phyloP scores from a whole-genome alignment of 2,888 invertebrate species.

The Plutella xylostella region DNA sequence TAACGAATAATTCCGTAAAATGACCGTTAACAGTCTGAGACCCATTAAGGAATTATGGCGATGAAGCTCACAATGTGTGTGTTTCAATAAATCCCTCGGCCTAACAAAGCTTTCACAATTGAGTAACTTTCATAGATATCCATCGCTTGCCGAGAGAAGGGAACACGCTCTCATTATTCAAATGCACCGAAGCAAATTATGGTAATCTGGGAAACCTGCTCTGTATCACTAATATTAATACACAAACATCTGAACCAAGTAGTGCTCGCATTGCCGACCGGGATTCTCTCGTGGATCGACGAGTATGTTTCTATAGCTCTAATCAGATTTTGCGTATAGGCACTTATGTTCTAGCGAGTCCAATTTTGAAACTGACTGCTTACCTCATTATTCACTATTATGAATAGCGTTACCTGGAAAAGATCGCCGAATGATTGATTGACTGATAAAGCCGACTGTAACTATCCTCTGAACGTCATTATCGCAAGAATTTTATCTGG shows the following conservation, averaged over 20 bases:
- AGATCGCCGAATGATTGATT: too few species aligned
- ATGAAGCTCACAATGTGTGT: constrained; percentile 6
- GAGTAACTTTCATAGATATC: constrained; percentile 47
- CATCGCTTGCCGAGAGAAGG: constrained; percentile 38
- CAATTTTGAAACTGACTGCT: too few species aligned
- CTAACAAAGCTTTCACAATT: constrained; percentile 31
- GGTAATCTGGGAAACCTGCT: constrained; percentile 66
- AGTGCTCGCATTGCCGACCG: constrained; percentile 18
- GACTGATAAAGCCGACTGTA: too few species aligned
- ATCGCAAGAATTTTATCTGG: too few species aligned
- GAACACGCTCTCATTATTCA: constrained; percentile 66
- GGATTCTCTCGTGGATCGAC: background rate
- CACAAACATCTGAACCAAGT: constrained; percentile 51
- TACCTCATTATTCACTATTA: too few species aligned
- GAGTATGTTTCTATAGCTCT: constrained; percentile 6
- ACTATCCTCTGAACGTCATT: too few species aligned
- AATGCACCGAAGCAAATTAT: constrained; percentile 69
- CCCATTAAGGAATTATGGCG: constrained; percentile 1
- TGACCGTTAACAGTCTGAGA: background rate
- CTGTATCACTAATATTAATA: constrained; percentile 66
- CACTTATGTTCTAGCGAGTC: too few species aligned
- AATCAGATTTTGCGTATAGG: too few species aligned
- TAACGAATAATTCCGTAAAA: too few species aligned
- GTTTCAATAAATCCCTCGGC: constrained; percentile 2
- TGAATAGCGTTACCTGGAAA: too few species aligned